Base-by-base conservation (phyloP, 2,888 invertebrate species). In the Nudaria mundana region DNA sequence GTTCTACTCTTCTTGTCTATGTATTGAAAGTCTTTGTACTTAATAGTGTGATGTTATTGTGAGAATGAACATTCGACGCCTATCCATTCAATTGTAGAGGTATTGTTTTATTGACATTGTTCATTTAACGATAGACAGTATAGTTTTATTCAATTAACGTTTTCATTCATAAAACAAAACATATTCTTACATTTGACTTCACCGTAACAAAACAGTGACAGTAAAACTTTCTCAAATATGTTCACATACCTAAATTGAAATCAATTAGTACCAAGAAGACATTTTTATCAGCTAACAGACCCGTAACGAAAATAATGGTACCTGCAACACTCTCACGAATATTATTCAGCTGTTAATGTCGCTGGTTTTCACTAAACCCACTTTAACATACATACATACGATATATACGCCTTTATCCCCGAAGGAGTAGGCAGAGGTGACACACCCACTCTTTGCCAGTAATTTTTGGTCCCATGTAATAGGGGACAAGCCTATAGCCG, bases 41-140 rank as follows among this genome's bases (percentile, higher is more conserved):
- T n/a, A n/a, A 70, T 60, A 52, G 52, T 43, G 43, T 48, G 42
- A 49, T 61, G 54, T 58, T 52, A 51, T 52, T 64, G 66, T 67
- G 69, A 61, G 66, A 71, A 71, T 45, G 28, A 45, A 40, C 42
- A 29, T 40, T 41, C 29, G 29, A 16, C 15, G 10, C 15, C 24
- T 15, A 7, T 11, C 30, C 45, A 50, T 48, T 30, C 37, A 20
- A 40, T 50, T 52, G 46, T 48, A 50, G 5, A 7, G 20, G n/a
- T n/a, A n/a, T 58, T 60, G 62, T 60, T 60, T 57, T 60, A 60
- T 56, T 52, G 54, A 56, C 55, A 51, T 34, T 45, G 42, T 42
- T 37, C 37, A 52, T 50, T 61, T 52, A 56, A 51, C 37, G 38
- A 52, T 48, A 45, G 30, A 40, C 34, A 40, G 44, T 45, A 50